Conservation (phyloP, 2,113 vertebrate species). For the Neogale vison region DNA sequence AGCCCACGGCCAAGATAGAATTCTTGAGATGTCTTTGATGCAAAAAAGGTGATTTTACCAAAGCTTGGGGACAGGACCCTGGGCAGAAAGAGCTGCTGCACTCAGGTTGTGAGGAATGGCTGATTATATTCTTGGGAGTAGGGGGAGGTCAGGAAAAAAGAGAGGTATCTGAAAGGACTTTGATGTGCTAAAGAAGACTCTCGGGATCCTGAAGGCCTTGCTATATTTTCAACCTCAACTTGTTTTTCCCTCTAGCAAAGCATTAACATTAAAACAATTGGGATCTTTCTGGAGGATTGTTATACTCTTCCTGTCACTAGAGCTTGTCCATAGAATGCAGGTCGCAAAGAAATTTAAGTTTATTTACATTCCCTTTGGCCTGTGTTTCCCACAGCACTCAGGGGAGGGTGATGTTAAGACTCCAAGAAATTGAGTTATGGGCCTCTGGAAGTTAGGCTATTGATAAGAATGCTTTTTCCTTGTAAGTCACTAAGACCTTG, state of each 20-base stretch:
- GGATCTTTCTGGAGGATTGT: neutral
- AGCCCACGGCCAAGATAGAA: neutral
- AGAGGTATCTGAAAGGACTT: neutral
- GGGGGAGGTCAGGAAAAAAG: neutral
- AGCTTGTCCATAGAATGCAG: neutral
- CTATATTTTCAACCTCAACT: neutral
- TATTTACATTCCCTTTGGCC: neutral
- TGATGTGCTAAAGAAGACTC: neutral
- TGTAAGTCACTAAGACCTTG: neutral
- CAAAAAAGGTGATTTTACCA: neutral
- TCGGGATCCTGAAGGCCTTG: neutral
- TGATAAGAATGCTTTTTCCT: neutral
- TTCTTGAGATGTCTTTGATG: neutral
- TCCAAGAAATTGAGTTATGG: neutral
- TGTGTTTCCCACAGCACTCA: neutral
- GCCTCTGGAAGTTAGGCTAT: neutral
- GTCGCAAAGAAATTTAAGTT: neutral
- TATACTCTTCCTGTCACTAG: neutral
- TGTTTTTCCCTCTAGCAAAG: neutral
- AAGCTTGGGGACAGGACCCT: neutral
- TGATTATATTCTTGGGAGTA: neutral
- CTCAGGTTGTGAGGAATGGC: neutral
- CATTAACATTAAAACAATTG: neutral
- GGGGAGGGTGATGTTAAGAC: neutral
- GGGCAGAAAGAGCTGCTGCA: neutral